Conservation (phyloP, 1,140 invertebrate species). For the Bradynema listronoti region DNA sequence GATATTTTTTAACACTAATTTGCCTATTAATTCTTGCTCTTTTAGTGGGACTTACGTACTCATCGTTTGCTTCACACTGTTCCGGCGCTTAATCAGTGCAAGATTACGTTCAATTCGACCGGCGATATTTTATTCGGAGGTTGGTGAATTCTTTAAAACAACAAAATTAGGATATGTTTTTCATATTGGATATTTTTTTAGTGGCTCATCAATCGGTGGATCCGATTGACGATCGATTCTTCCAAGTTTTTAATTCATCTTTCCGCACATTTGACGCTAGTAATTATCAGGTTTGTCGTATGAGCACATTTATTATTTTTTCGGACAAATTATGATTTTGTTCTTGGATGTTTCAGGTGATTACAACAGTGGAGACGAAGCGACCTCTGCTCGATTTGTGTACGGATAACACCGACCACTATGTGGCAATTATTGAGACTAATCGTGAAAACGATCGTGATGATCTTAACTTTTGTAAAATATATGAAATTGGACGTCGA, state of each 20-base stretch:
- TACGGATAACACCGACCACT: slow-evolving; percentile 64
- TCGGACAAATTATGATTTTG: too few relatives aligned
- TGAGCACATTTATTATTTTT: slow-evolving; percentile 14
- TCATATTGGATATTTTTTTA: background rate
- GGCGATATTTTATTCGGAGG: slow-evolving; percentile 64
- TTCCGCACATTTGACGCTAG: slow-evolving; percentile 20
- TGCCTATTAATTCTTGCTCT: too few relatives aligned
- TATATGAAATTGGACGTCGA: slow-evolving; percentile 62
- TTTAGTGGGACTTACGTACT: slow-evolving; percentile 87
- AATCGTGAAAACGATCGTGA: slow-evolving; percentile 28
- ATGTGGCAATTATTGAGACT: slow-evolving; percentile 63
- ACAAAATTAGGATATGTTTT: slow-evolving; percentile 10
- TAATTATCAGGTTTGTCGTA: slow-evolving; percentile 23
- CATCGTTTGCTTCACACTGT: slow-evolving; percentile 88
- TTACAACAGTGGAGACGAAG: slow-evolving; percentile 78
- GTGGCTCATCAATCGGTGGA: background rate
- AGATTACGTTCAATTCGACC: slow-evolving; percentile 62
- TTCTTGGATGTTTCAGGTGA: slow-evolving; percentile 34
- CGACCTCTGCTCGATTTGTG: slow-evolving; percentile 62
- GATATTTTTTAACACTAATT: too few relatives aligned
- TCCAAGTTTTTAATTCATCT: slow-evolving; percentile 39
- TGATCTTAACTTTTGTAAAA: slow-evolving; percentile 60
- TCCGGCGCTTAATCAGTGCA: slow-evolving; percentile 78
- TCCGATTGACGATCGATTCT: background rate
- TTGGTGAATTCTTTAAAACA: slow-evolving; percentile 37